phyloP scores from a whole-genome alignment of 2,888 invertebrate genomes.

The Tricholauxania praeusta region DNA sequence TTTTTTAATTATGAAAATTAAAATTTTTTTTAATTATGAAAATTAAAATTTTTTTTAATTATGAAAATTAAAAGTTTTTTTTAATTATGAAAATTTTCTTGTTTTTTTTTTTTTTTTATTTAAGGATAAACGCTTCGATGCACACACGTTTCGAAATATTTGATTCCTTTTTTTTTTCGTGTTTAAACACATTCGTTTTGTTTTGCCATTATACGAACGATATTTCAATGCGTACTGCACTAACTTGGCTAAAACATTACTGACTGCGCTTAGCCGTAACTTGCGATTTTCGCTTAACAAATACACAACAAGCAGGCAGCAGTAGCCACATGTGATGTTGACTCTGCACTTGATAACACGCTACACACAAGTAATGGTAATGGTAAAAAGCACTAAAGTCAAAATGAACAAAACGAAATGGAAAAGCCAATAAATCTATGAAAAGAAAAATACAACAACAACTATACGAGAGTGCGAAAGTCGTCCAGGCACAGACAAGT shows the following conservation, averaged over 20 bases:
- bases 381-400: background rate
- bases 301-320: constrained; percentile 38
- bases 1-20: background rate
- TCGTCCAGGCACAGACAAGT: constrained; percentile 25
- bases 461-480: constrained; percentile 23
- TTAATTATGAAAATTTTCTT: constrained; percentile 1
- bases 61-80: background rate
- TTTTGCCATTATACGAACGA: background rate
- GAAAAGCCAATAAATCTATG: background rate
- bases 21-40: background rate
- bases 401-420: background rate
- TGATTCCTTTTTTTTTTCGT: background rate
- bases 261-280: constrained; percentile 41
- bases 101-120: constrained; percentile 4
- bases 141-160: constrained; percentile 14
- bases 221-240: constrained; percentile 4
- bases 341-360: constrained; percentile 19
- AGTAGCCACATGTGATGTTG: constrained; percentile 25
- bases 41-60: background rate
- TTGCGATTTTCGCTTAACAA: constrained; percentile 49
- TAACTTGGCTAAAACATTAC: constrained; percentile 17
- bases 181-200: background rate
- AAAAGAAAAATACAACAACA: constrained; percentile 16
- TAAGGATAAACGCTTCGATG: background rate
- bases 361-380: background rate